Evolutionary conservation across 2,113 vertebrate genomes (phyloP).

Genomic region (Bettongia penicillata): DNA sequence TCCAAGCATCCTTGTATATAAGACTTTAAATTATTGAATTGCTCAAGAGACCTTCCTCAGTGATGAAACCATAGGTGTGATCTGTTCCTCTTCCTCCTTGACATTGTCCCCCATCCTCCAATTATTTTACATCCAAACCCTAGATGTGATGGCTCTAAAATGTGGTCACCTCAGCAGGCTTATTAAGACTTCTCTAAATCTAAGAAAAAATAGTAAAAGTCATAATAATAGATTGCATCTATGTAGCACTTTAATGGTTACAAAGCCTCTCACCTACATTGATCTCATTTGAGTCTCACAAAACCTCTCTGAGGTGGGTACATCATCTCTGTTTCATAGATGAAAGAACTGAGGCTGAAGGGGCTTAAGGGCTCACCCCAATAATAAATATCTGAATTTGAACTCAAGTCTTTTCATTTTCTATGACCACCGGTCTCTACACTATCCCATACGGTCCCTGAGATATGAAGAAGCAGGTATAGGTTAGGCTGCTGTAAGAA

Average conservation of each 20-base stretch:
- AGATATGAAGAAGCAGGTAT: neutral
- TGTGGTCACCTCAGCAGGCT: neutral
- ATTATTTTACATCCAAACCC: slow-evolving; percentile 32
- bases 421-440: too few species aligned
- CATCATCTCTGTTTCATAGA: neutral
- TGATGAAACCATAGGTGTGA: too few species aligned
- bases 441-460: neutral
- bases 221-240: neutral
- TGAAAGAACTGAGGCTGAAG: slow-evolving; percentile 33
- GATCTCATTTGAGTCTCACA: too few species aligned
- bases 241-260: too few species aligned
- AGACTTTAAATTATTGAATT: too few species aligned
- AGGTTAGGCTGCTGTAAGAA: neutral
- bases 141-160: slow-evolving; percentile 37
- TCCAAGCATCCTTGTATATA: too few species aligned
- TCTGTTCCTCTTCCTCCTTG: neutral
- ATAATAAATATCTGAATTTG: neutral
- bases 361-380: slow-evolving; percentile 10
- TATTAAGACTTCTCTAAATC: slow-evolving; percentile 39
- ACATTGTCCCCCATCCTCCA: neutral
- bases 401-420: too few species aligned
- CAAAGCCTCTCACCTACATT: too few species aligned
- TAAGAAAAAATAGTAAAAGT: neutral
- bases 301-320: too few species aligned
- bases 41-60: too few species aligned